phyloP scores from a whole-genome alignment of 2,113 vertebrate species.

The Upupa epops region DNA sequence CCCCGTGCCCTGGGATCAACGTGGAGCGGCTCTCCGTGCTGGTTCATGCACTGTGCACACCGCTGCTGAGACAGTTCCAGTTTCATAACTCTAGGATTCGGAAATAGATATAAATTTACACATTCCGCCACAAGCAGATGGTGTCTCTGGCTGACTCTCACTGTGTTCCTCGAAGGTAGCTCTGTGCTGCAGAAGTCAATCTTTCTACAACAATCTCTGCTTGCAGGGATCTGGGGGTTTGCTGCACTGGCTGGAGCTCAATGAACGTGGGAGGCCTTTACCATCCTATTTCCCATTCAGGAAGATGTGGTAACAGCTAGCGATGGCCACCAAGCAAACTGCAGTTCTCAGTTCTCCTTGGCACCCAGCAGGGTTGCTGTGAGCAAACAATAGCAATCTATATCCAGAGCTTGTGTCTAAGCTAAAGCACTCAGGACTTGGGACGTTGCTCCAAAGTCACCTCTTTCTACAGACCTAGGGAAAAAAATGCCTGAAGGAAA shows the following conservation, averaged over 20 bases:
- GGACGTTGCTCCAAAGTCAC: neutral
- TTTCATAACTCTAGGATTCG: conserved; percentile 55
- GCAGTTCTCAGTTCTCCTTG: neutral
- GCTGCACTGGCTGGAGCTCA: neutral
- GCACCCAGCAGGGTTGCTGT: neutral
- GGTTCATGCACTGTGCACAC: neutral
- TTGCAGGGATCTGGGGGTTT: neutral
- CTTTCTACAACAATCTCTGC: neutral
- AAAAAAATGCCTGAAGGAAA: neutral
- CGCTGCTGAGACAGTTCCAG: conserved; percentile 54
- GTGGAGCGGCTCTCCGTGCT: neutral
- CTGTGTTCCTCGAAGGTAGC: conserved; percentile 51
- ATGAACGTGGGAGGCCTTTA: accelerated
- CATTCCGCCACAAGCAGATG: conserved; percentile 70
- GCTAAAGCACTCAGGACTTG: neutral
- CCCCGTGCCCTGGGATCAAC: conserved; percentile 14
- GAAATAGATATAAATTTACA: conserved; percentile 71
- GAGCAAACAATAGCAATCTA: neutral
- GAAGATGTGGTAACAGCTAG: neutral
- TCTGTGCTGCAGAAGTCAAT: conserved; percentile 33
- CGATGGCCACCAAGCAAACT: neutral
- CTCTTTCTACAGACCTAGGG: neutral
- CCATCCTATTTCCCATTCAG: neutral
- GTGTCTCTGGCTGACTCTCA: conserved; percentile 50
- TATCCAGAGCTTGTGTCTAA: neutral